phyloP scores from a whole-genome alignment of 2,113 vertebrate genomes.

The Corythoichthys haematopterus region DNA sequence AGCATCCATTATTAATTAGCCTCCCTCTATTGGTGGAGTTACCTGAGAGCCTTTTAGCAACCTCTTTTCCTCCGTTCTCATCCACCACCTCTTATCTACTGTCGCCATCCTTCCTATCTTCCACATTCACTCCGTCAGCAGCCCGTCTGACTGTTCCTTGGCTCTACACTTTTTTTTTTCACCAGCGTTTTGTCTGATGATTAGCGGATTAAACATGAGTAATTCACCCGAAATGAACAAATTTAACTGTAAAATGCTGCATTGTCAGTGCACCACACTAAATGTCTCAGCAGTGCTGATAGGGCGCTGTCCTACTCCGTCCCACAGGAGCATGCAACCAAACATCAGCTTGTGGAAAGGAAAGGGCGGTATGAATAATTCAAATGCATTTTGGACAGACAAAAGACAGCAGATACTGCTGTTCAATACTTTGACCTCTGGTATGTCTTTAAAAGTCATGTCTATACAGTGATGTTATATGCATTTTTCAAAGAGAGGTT shows the following conservation, averaged over 20 bases:
- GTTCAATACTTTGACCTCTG: neutral
- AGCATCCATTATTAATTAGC: constrained; percentile 73
- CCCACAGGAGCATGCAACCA: constrained; percentile 1
- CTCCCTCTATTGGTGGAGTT: constrained; percentile 42
- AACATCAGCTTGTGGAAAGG: constrained; percentile 20
- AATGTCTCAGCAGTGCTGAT: neutral
- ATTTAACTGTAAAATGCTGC: neutral
- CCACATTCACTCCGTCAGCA: constrained; percentile 7
- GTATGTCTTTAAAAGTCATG: too few species aligned
- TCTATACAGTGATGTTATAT: too few species aligned
- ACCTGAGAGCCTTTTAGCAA: constrained; percentile 56
- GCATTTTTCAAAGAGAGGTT: too few species aligned
- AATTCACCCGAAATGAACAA: neutral
- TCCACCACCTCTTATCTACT: constrained; percentile 22
- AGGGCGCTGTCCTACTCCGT: neutral
- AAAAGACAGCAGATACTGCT: constrained; percentile 9
- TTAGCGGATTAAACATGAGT: neutral
- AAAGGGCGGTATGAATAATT: constrained; percentile 42
- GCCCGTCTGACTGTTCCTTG: neutral
- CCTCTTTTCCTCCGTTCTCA: constrained; percentile 29
- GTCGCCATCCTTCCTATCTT: constrained; percentile 22
- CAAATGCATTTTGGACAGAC: constrained; percentile 15
- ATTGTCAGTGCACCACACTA: neutral
- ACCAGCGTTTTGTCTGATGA: neutral
- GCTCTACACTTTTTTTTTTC: neutral